A percentile compares a stretch with the other conserved stretches of the same genome.
Evolutionary conservation across 2,113 vertebrate genomes (phyloP).

Genomic region (Nyctereutes procyonoides): DNA sequence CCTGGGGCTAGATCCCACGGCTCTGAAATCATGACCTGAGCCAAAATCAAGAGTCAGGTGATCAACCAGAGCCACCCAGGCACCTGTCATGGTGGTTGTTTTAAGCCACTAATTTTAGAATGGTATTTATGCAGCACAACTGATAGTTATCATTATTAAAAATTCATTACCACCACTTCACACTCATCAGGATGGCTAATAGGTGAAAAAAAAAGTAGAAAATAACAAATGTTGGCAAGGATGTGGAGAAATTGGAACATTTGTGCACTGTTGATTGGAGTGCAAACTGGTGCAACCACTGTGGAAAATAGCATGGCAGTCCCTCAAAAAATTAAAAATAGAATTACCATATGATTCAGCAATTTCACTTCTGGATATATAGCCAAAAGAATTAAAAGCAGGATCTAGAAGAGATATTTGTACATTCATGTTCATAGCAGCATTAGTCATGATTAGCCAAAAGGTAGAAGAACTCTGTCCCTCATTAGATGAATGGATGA

Average conservation of each 20-base stretch:
- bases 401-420: background rate
- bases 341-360: background rate
- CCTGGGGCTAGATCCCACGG: too few species aligned
- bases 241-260: background rate
- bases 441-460: background rate
- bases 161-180: background rate
- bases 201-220: background rate
- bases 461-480: background rate
- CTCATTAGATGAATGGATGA: background rate
- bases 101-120: background rate
- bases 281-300: background rate
- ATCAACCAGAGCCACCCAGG: background rate
- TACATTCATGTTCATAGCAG: background rate
- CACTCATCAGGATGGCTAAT: background rate
- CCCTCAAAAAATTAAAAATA: conserved; percentile 1
- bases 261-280: background rate
- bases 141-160: background rate
- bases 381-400: background rate
- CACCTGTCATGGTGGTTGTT: background rate
- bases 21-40: too few species aligned
- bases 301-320: background rate
- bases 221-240: background rate
- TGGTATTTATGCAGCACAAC: background rate
- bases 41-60: background rate
- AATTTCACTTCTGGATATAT: background rate